Evolutionary conservation across 2,113 vertebrate species (phyloP).

Genomic region (Herpetotheres cachinnans): DNA sequence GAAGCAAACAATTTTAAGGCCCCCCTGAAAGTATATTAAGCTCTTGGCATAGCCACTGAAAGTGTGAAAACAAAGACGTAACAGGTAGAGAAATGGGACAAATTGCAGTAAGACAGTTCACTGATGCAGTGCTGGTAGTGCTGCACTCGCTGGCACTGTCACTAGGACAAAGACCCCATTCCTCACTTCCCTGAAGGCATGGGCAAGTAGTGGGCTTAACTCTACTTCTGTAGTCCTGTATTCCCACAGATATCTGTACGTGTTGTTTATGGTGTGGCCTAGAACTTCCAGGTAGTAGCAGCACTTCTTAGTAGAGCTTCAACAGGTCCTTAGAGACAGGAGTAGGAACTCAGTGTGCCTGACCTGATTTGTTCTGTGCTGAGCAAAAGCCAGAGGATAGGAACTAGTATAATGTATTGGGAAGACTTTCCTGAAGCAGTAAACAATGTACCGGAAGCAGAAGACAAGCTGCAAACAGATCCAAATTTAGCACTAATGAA

Average conservation of each 20-base stretch:
- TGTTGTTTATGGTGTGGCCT: background rate
- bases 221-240: background rate
- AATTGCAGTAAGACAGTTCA: background rate
- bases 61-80: background rate
- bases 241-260: background rate
- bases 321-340: background rate
- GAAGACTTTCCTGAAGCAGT: constrained; percentile 15
- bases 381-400: background rate
- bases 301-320: background rate
- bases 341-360: constrained; percentile 19
- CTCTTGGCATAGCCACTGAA: background rate
- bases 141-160: background rate
- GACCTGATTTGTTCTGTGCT: background rate
- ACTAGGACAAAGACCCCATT: background rate
- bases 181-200: background rate
- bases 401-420: background rate
- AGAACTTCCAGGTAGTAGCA: background rate
- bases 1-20: background rate
- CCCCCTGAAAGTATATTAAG: background rate
- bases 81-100: background rate
- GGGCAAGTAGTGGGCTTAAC: background rate
- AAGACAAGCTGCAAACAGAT: background rate
- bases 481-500: background rate
- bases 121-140: background rate
- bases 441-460: constrained; percentile 41